Evolutionary conservation across 2,113 vertebrate genomes (phyloP).

Genomic region (Neogale vison): DNA sequence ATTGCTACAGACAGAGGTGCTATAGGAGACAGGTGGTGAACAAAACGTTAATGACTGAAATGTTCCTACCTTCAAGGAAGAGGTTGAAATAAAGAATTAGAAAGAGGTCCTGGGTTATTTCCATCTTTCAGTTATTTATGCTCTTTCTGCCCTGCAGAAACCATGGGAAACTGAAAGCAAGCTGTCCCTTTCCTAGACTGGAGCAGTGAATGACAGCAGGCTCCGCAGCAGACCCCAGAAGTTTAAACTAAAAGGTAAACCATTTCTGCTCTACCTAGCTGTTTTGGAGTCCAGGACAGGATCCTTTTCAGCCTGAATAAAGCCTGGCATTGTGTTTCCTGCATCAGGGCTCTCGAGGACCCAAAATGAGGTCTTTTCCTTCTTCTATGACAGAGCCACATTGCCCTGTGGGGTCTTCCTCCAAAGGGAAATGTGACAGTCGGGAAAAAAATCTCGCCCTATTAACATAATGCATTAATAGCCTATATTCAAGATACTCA

Average conservation of each 20-base stretch:
- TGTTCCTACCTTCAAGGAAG: background rate
- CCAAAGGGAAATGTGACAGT: background rate
- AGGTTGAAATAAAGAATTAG: background rate
- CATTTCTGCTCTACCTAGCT: background rate
- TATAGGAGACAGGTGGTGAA: background rate
- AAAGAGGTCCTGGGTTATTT: background rate
- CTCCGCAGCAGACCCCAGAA: background rate
- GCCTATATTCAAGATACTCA: background rate
- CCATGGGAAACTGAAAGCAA: background rate
- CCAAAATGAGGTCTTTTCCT: background rate
- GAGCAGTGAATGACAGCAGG: background rate
- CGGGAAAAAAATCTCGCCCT: background rate
- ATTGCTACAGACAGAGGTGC: background rate
- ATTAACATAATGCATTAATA: background rate
- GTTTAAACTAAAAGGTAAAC: background rate
- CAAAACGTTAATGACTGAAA: background rate
- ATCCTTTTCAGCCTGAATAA: background rate
- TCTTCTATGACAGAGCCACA: background rate
- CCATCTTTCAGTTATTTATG: background rate
- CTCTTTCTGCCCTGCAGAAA: background rate
- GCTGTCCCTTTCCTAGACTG: background rate
- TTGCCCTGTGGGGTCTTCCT: background rate
- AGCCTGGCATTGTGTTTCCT: background rate
- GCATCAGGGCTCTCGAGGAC: background rate
- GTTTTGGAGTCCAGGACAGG: background rate